Evolutionary conservation across 2,888 invertebrate genomes (phyloP), one percentile per base, ranked within the genome.

Genomic region (Eupeodes latifasciatus): DNA sequence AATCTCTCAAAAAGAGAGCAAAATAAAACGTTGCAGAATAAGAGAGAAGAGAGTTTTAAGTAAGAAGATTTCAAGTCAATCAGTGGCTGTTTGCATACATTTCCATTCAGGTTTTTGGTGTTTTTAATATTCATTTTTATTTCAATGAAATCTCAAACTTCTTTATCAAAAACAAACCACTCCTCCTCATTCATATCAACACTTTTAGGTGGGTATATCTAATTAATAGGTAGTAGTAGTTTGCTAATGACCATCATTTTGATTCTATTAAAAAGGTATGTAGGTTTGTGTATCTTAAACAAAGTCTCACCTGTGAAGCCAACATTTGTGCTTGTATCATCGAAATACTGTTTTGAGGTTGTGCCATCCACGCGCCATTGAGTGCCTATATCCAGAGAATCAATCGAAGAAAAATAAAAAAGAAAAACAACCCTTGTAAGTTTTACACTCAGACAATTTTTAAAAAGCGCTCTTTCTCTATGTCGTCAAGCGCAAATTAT

Each of bases 241-340:
- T 53, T 16, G 27, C 12, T 57, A 57, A 27, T 14, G 27, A 57
- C 11, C 27, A 57, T 27, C 5, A 34, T 34, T 57, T 27, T 12
- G 59, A 27, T 27, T 47, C 40, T 40, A 40, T 7, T 40, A 40
- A 9, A 12, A 11, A 47, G 7, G 10, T 10, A 27, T 57, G 19
- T 57, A 14, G 49, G 10, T n/a, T 12, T 19, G 34, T 5, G 5
- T 66, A 49, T 47, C n/a, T 40, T 40, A 40, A 11, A 62, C 27
- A 14, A 61, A 53, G 51, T 89, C 91, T 91, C 87, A 91, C 91
- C 91, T 91, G 91, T 84, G 91, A 90, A 69, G 93, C 93, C 91
- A 93, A 91, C 92, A 93, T 93, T 91, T 93, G 93, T 69, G 93
- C 93, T 89, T 93, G 93, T 47, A 93, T 91, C 90, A 93, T 91